phyloP scores from a whole-genome alignment of 2,113 vertebrate species.

The Anguilla japonica region DNA sequence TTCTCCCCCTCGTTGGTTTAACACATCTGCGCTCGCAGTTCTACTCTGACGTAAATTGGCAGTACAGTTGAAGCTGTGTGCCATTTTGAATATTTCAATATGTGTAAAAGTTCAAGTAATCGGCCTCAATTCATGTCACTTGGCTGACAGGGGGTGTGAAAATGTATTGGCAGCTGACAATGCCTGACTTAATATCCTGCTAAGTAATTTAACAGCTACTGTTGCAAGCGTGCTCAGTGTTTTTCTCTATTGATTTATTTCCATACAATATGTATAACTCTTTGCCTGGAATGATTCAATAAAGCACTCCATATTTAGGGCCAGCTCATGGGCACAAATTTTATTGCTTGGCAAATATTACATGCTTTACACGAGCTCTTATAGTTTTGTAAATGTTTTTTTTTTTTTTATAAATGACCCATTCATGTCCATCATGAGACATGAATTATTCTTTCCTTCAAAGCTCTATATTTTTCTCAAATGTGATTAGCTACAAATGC shows the following conservation, averaged over 20 bases:
- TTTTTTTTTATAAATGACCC: background rate
- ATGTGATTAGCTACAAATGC: slow-evolving; percentile 14
- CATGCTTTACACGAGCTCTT: background rate
- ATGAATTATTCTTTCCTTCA: slow-evolving; percentile 6
- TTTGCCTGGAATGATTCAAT: slow-evolving; percentile 51
- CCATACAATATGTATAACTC: slow-evolving; percentile 50
- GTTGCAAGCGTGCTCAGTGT: slow-evolving; percentile 50
- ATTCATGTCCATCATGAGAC: background rate
- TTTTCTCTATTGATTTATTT: slow-evolving; percentile 58
- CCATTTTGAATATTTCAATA: slow-evolving; percentile 39
- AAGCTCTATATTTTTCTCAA: slow-evolving; percentile 1
- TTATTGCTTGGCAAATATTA: background rate
- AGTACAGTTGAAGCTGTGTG: slow-evolving; percentile 19
- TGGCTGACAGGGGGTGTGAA: slow-evolving; percentile 51
- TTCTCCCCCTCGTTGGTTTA: background rate
- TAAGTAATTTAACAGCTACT: slow-evolving; percentile 58
- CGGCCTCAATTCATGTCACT: slow-evolving; percentile 44
- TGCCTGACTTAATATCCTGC: slow-evolving; percentile 50
- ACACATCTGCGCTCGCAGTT: slow-evolving; percentile 30
- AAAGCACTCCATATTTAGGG: slow-evolving; percentile 51
- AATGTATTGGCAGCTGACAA: slow-evolving; percentile 54
- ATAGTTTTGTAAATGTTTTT: too few relatives aligned
- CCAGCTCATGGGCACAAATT: background rate
- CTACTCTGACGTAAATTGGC: slow-evolving; percentile 11
- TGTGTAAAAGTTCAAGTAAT: slow-evolving; percentile 46